These are phyloP conservation scores for Takifugu flavidus DNA, from an alignment of 2,113 vertebrate genomes.

Conservation along the genomic window DNA sequence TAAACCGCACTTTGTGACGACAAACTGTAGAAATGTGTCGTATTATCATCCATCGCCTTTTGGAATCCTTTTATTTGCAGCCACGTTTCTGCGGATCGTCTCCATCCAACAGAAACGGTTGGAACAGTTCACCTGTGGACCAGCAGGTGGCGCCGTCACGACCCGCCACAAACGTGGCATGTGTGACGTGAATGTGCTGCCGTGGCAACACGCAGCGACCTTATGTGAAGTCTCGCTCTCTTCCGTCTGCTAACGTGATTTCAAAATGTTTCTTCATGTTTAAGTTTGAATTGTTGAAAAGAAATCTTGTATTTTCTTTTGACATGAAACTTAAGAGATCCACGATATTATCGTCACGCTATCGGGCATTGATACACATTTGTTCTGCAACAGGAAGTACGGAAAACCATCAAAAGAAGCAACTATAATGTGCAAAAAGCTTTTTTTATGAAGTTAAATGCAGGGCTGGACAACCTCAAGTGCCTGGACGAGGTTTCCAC, in stretches of 20 bases:
- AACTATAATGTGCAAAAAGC: not conserved
- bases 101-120: too few relatives aligned
- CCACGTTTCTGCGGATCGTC: slow-evolving; percentile 15
- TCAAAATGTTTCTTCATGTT: slow-evolving; percentile 75
- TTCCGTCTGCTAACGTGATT: slow-evolving; percentile 67
- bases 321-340: slow-evolving; percentile 83
- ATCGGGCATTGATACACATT: slow-evolving; percentile 91
- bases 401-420: slow-evolving; percentile 11
- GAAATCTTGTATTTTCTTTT: slow-evolving; percentile 78
- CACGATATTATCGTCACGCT: slow-evolving; percentile 77
- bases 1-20: slow-evolving; percentile 80
- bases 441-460: slow-evolving; percentile 15
- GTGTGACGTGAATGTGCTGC: slow-evolving; percentile 33
- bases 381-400: slow-evolving; percentile 80
- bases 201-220: slow-evolving; percentile 72
- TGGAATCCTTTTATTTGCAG: too few relatives aligned
- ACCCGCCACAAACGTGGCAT: slow-evolving; percentile 12
- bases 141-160: not conserved
- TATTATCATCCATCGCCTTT: too few relatives aligned
- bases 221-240: slow-evolving; percentile 76
- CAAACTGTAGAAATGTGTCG: slow-evolving; percentile 41
- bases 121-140: not conserved
- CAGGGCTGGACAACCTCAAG: slow-evolving; percentile 76
- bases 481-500: slow-evolving; percentile 76
- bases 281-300: slow-evolving; percentile 74